Percentiles rank a stretch among this genome's conserved stretches.
Evolutionary conservation across 2,797 vertebrate species (phyloP).

Genomic region (Siniperca scherzeri): DNA sequence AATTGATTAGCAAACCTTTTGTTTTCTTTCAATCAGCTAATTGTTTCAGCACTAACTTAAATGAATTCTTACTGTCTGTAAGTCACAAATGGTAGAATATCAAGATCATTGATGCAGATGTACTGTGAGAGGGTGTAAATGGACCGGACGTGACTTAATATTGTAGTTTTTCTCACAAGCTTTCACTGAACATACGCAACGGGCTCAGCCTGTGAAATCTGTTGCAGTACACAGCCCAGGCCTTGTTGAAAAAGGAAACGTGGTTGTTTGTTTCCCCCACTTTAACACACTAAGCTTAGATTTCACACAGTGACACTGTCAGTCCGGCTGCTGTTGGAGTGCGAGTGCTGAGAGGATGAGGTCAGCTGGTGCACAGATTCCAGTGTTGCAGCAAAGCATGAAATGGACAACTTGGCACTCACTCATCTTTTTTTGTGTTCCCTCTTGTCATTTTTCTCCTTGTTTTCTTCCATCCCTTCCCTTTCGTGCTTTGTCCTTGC

Average conservation of each 20-base stretch:
- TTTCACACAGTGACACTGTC: conserved; percentile 1
- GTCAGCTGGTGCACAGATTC: conserved; percentile 77
- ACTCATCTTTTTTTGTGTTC: conserved; percentile 19
- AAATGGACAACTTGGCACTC: conserved; percentile 76
- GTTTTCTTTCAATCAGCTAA: not conserved
- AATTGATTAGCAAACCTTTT: not conserved
- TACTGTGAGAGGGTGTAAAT: rapidly evolving
- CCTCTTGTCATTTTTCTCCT: conserved; percentile 1
- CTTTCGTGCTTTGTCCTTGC: conserved; percentile 1
- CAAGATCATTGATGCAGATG: not conserved
- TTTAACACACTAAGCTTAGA: not conserved
- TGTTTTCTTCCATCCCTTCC: conserved; percentile 8
- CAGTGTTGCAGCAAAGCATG: conserved; percentile 78
- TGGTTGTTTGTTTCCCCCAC: not conserved
- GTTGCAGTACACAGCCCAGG: rapidly evolving
- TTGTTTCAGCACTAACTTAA: not conserved
- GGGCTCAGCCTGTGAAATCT: not conserved
- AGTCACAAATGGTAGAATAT: not conserved
- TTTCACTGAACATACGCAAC: not conserved
- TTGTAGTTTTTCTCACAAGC: not conserved
- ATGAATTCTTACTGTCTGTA: not conserved
- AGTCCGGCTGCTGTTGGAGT: conserved; percentile 24
- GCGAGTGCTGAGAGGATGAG: conserved; percentile 40
- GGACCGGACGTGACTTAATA: not conserved
- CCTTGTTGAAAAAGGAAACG: not conserved